Evolutionary conservation across 2,113 vertebrate genomes (phyloP).

Genomic region (Petroica traversi): DNA sequence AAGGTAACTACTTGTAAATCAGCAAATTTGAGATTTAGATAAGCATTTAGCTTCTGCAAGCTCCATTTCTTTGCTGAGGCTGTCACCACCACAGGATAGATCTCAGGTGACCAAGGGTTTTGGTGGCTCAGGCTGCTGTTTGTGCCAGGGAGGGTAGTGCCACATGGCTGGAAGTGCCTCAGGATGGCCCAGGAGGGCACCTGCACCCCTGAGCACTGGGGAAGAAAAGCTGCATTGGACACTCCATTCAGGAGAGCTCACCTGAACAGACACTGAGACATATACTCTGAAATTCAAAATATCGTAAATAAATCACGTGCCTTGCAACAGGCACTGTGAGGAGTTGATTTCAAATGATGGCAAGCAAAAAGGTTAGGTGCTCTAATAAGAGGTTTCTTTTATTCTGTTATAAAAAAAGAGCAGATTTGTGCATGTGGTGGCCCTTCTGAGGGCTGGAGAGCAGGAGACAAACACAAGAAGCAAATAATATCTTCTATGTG

Average conservation of each 20-base stretch:
- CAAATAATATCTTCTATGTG: background rate
- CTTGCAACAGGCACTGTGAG: background rate
- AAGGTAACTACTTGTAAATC: background rate
- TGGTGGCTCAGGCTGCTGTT: no score
- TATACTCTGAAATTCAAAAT: background rate
- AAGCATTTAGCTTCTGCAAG: background rate
- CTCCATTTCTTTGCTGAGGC: fast-evolving
- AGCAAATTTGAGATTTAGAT: background rate
- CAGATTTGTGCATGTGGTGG: background rate
- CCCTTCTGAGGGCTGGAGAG: background rate
- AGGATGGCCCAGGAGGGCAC: background rate
- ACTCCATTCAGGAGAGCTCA: fast-evolving
- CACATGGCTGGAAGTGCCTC: background rate
- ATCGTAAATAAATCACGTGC: background rate
- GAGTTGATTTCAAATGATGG: background rate
- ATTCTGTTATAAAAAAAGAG: background rate
- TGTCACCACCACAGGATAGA: background rate
- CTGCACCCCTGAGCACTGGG: background rate
- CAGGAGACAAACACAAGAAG: background rate
- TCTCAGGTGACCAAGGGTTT: fast-evolving
- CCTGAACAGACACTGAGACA: background rate
- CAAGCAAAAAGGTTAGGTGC: background rate
- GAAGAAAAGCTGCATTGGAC: fast-evolving
- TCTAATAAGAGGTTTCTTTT: no score
- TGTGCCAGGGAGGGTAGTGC: fast-evolving